phyloP scores from a whole-genome alignment of 2,113 vertebrate species.

The Colossoma macropomum region DNA sequence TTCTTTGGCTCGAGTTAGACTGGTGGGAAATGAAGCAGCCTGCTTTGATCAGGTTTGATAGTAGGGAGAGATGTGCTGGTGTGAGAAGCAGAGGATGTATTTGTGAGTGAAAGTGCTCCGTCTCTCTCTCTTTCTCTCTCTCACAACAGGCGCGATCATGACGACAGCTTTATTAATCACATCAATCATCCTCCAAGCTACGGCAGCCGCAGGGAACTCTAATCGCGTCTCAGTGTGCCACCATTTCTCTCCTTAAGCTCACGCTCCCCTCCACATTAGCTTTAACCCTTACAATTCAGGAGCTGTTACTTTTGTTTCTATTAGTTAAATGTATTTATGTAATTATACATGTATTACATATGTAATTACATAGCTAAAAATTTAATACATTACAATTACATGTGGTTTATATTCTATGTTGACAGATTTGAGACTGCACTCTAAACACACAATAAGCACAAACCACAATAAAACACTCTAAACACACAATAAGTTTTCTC shows the following conservation, averaged over 20 bases:
- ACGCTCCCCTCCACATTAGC: slow-evolving; percentile 63
- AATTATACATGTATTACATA: too few species aligned
- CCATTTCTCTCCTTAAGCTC: slow-evolving; percentile 66
- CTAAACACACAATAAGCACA: too few species aligned
- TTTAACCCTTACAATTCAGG: background rate
- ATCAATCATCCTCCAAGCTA: slow-evolving; percentile 77
- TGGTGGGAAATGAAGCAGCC: background rate
- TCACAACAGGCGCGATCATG: slow-evolving; percentile 67
- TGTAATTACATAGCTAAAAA: too few species aligned
- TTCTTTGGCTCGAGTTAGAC: background rate
- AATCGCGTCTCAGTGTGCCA: slow-evolving; percentile 65
- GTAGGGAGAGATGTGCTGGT: background rate
- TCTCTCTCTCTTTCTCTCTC: slow-evolving; percentile 4
- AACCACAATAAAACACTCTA: too few species aligned
- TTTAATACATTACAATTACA: too few species aligned
- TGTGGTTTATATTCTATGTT: too few species aligned
- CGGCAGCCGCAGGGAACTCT: slow-evolving; percentile 66
- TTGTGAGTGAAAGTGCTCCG: background rate
- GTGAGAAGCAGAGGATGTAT: background rate
- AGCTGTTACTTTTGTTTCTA: background rate
- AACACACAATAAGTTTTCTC: too few species aligned
- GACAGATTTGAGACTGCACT: too few species aligned
- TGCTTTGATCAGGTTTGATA: background rate
- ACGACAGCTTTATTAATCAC: slow-evolving; percentile 78
- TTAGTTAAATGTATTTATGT: background rate